Percentiles rank a stretch among this genome's conserved stretches.
phyloP scores from a whole-genome alignment of 2,113 vertebrate species.

The Dendropsophus ebraccatus region DNA sequence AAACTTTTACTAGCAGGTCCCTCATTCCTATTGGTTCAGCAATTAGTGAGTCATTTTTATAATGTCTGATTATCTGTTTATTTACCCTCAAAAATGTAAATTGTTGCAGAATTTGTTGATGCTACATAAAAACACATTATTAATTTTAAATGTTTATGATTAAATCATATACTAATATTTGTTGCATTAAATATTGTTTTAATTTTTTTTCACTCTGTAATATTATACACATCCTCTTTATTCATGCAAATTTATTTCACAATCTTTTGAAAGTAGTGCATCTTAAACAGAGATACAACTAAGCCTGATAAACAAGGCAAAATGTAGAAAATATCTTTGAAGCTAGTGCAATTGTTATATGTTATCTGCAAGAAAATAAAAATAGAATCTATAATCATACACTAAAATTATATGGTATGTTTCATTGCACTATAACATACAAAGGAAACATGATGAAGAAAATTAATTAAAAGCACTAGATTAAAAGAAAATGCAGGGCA shows the following conservation, averaged over 20 bases:
- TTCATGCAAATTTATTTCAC: neutral
- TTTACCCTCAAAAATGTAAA: too few relatives aligned
- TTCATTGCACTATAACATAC: neutral
- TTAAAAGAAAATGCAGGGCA: conserved; percentile 35
- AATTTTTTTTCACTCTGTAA: too few relatives aligned
- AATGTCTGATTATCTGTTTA: too few relatives aligned
- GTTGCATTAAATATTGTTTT: too few relatives aligned
- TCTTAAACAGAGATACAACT: neutral
- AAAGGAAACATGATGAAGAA: conserved; percentile 2
- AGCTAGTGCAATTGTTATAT: neutral
- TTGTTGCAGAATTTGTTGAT: too few relatives aligned
- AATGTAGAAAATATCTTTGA: neutral
- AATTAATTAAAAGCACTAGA: conserved; percentile 42
- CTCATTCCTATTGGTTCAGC: too few relatives aligned
- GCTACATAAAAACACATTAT: too few relatives aligned
- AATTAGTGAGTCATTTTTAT: too few relatives aligned
- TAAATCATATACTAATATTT: too few relatives aligned
- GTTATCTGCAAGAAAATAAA: conserved; percentile 6
- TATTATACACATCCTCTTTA: neutral
- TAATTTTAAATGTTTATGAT: too few relatives aligned
- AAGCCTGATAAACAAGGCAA: conserved; percentile 4
- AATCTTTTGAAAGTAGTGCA: neutral
- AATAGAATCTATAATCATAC: conserved; percentile 29
- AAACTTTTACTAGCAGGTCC: too few relatives aligned
- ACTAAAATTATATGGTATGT: conserved; percentile 13